Percentiles rank a stretch among this genome's conserved stretches.
Evolutionary conservation across 2,888 invertebrate species (phyloP).

Genomic region (Cistogaster globosa): DNA sequence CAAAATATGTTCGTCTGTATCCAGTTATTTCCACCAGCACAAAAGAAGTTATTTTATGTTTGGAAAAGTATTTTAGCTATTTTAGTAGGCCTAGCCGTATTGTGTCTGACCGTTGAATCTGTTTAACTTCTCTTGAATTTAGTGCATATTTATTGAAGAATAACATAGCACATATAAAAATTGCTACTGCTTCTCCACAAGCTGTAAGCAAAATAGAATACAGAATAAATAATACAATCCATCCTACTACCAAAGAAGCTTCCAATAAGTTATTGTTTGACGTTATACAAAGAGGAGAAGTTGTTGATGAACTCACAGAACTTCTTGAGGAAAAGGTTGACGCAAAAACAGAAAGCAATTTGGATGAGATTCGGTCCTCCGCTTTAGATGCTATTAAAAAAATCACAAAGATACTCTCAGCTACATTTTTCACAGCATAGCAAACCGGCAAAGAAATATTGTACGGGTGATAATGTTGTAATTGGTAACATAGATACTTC

Average conservation of each 20-base stretch:
- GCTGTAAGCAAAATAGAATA: background rate
- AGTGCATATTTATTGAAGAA: slow-evolving; percentile 11
- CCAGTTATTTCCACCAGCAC: slow-evolving; percentile 22
- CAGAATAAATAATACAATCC: background rate
- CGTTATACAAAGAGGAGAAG: too few species aligned
- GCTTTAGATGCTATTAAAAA: slow-evolving; percentile 18
- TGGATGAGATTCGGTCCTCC: background rate
- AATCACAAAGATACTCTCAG: slow-evolving; percentile 14
- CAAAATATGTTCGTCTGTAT: background rate
- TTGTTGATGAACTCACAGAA: too few species aligned
- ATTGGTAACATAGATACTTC: slow-evolving; percentile 8
- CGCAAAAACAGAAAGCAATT: too few species aligned
- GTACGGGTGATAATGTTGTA: slow-evolving; percentile 7
- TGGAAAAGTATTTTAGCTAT: slow-evolving; percentile 18
- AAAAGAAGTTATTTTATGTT: slow-evolving; percentile 31
- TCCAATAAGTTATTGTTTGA: slow-evolving; percentile 60
- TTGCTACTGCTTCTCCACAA: background rate
- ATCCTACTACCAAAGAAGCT: slow-evolving; percentile 38
- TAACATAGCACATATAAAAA: slow-evolving; percentile 4
- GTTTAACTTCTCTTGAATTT: slow-evolving; percentile 38
- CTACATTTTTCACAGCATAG: background rate
- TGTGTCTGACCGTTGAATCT: slow-evolving; percentile 32
- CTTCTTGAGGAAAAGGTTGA: too few species aligned
- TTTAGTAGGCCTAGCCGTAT: slow-evolving; percentile 29
- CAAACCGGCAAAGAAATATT: background rate